Base-by-base conservation (phyloP, 2,888 invertebrate species). In the Leptinotarsa juncta region DNA sequence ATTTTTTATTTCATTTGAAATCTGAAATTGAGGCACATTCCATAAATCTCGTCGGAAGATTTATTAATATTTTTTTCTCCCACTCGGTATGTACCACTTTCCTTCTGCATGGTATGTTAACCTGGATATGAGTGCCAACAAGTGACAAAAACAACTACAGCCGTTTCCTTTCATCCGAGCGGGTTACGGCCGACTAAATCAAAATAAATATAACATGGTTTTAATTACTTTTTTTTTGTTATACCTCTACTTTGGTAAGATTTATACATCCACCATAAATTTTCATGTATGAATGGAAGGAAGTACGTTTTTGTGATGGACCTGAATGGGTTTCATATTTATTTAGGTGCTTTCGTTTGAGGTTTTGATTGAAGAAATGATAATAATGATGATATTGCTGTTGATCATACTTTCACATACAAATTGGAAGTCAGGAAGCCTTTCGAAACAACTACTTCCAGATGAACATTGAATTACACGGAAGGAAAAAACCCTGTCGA, bases 221-320 rank as follows among this genome's bases (percentile, higher is more conserved):
- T 69, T 69, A 69, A 69, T 69, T 69, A 69, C 57, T 57, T 69
- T 69, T 67, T 26, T 69, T 69, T 55, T 69, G 69, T 60, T 16
- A 26, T 53, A 60, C 48, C 57, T 55, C 69, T 57, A 18, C 57
- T 69, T 48, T 18, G 57, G 48, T 42, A 48, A 69, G 69, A 69
- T 69, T 69, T 69, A 69, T 69, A 57, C n/a, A 69, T 69, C 69
- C 69, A 69, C 69, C 69, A 60, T 48, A 67, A 53, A 67, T 57
- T 57, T 20, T 57, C 14, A 7, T 49, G 42, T 55, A 69, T 69
- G 57, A 20, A 57, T 57, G 57, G 69, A 49, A 69, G 69, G 48
- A 69, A 42, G 69, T 60, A 55, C 57, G 42, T 60, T 69, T 57
- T 69, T 69, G 57, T 42, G 20, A 60, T 69, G 49, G 15, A 49